Evolutionary conservation across 2,113 vertebrate species (phyloP).

Genomic region (Sinocyclocheilus maitianheensis): DNA sequence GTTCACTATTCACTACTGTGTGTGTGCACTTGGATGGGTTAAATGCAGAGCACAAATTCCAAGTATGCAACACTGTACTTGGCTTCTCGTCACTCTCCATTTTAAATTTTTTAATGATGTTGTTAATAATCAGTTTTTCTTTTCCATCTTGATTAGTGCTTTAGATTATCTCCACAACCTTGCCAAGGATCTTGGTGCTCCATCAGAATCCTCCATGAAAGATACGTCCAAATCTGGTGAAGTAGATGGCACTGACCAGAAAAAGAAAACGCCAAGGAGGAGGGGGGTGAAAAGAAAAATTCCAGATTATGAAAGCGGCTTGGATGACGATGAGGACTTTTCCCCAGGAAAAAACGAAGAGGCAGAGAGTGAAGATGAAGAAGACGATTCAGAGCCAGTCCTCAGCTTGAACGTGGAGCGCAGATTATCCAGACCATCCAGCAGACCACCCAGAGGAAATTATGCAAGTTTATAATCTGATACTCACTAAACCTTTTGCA

Average conservation of each 20-base stretch:
- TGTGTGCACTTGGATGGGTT: too few species aligned
- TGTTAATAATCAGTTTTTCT: background rate
- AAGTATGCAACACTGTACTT: too few species aligned
- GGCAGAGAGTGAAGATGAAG: conserved; percentile 60
- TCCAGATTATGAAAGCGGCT: conserved; percentile 46
- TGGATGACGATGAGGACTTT: conserved; percentile 80
- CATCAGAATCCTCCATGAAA: conserved; percentile 36
- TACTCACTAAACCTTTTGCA: background rate
- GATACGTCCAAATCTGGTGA: conserved; percentile 25
- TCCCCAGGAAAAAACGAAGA: conserved; percentile 69
- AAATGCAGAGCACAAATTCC: too few species aligned
- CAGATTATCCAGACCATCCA: background rate
- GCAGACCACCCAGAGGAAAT: background rate
- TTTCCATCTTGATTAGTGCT: conserved; percentile 73
- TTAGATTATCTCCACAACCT: conserved; percentile 88
- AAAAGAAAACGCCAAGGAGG: conserved; percentile 56
- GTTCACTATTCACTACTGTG: too few species aligned
- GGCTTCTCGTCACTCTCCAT: too few species aligned
- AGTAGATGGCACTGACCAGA: background rate
- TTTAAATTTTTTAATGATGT: background rate
- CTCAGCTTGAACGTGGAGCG: background rate
- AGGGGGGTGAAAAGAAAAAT: conserved; percentile 67
- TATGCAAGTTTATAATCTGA: background rate
- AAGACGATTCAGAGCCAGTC: conserved; percentile 41
- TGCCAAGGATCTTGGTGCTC: conserved; percentile 75